Evolutionary conservation across 2,113 vertebrate species (phyloP).

Genomic region (Struthidea cinerea): DNA sequence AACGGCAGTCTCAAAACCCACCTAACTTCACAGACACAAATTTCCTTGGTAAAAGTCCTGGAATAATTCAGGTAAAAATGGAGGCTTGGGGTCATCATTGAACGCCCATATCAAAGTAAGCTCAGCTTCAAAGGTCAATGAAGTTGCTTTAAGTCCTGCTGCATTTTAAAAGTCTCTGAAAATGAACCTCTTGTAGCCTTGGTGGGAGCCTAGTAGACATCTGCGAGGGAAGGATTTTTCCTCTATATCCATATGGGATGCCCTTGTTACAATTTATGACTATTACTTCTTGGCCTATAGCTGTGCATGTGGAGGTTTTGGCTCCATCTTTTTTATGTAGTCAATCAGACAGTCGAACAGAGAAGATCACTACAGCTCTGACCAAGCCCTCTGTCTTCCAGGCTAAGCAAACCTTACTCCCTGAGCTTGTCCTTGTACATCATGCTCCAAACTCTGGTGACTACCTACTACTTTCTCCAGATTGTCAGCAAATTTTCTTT

Average conservation of each 20-base stretch:
- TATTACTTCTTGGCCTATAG: background rate
- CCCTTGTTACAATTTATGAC: background rate
- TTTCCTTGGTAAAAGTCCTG: background rate
- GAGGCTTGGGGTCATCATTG: background rate
- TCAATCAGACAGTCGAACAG: background rate
- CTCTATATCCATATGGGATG: background rate
- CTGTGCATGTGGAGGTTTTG: background rate
- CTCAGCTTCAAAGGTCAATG: background rate
- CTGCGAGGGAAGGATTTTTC: background rate
- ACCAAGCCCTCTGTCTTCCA: background rate
- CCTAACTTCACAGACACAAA: background rate
- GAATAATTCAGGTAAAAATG: background rate
- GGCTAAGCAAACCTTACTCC: background rate
- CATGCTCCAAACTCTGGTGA: background rate
- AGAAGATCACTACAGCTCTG: background rate
- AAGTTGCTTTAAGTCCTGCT: background rate
- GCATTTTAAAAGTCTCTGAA: background rate
- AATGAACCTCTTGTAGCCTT: background rate
- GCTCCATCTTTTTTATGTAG: background rate
- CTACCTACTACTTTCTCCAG: background rate
- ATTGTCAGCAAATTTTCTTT: background rate
- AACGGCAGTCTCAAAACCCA: background rate
- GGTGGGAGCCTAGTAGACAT: background rate
- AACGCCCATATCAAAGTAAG: fast-evolving
- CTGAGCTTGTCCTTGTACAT: background rate